Evolutionary conservation across 2,888 invertebrate genomes (phyloP), one percentile per base, ranked within the genome.

Genomic region (Elysia crispata): DNA sequence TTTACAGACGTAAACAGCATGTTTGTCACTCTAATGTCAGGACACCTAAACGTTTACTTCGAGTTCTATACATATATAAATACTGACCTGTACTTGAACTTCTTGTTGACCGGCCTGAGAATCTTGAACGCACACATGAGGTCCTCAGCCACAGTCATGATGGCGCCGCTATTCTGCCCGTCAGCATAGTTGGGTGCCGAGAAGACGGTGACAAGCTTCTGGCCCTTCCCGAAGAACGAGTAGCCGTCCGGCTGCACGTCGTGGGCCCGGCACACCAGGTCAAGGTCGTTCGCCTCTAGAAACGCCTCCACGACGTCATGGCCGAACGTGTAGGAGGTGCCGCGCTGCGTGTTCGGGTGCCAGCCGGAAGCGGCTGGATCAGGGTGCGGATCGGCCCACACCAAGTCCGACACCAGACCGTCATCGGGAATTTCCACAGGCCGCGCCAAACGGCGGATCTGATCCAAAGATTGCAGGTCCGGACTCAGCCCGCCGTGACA

Each of bases 401-500:
- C 41, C 30, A 81, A 33, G 49, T 81, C 81, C 1, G 49, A 1
- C 8, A 78, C n/a, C 13, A 81, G 41, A 0, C 81, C 81, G n/a
- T 77, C 74, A 1, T 77, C 77, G 0, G 81, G 77, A 18, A 78
- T 60, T 11, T 77, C 76, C 11, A 23, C 18, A 1, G 81, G 81
- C 13, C 81, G 73, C n/a, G 67, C 20, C 20, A 81, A 49, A 5
- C 57, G 15, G 20, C 69, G 33, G 60, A 81, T 78, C n/a, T 81
- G 57, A n/a, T 41, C 31, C 23, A 81, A 18, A 15, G 66, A 18
- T 30, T 57, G 54, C 25, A 81, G 41, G 20, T 78, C 74, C 23
- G 81, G 81, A 49, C 81, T 81, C 30, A 81, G 49, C 15, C 80
- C 81, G 0, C 81, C 81, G 25, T 81, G 81, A n/a, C 77, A 77